Base-by-base conservation (phyloP, 2,797 vertebrate genomes). In the Enteromius anoplus region DNA sequence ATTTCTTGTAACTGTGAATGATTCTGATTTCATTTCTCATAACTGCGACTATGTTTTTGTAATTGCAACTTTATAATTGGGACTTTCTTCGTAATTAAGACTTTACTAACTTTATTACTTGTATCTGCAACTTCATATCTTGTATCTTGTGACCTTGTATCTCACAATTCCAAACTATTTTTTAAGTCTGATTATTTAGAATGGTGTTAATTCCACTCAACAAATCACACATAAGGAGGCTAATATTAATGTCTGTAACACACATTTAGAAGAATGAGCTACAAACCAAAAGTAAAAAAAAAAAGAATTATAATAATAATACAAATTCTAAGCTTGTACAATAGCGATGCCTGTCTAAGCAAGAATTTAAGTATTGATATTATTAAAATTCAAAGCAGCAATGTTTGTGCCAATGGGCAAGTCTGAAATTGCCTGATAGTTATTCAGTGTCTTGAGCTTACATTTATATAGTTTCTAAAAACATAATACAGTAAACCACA, bases 401-500 rank as follows among this genome's bases (percentile, higher is more conserved):
- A 77, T 29, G 5, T 29, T 32, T 42, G 23, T 77, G 12, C 11
- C 62, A 37, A 15, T 34, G 45, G 45, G 76, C 29, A 66, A 66
- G 62, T 4, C 45, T 32, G 42, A 66, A 66, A 37, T 34, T 21
- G 49, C 47, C 5, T 68, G 64, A 66, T 3, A 53, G 11, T 66
- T 37, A 68, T 78, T 53, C 58, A 62, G 2, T 65, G 58, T 66
- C 29, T 47, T 65, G 1, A 29, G 29, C 47, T 0, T 0, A 0
- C 21, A 65, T 21, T 11, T 0, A 0, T 51, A 10, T 2, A 3
- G 6, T 17, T 62, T 62, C 0, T 40, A n/a, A 32, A 70, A 32
- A 47, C 6, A 79, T 9, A 32, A 70, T 29, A 15, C 4, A 14
- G 6, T 37, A 11, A 79, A 19, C 12, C 88, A 89, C 87, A 99